Conservation (phyloP, 1,140 invertebrate genomes). For the Leptinotarsa texana region DNA sequence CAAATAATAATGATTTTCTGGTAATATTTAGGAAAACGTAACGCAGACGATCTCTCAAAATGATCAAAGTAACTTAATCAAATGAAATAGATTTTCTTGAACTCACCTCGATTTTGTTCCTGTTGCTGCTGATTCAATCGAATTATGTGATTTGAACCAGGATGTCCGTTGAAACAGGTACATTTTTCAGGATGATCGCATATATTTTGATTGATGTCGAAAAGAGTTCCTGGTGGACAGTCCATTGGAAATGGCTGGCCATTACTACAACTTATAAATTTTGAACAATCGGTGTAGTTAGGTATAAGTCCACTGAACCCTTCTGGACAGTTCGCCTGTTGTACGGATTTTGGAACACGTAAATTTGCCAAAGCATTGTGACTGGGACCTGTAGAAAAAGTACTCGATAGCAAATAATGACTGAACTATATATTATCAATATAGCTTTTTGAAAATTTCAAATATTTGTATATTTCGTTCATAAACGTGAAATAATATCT, state of each 20-base stretch:
- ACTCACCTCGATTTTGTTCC: background rate
- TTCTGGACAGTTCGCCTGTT: conserved; percentile 54
- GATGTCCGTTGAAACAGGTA: conserved; percentile 49
- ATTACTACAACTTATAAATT: conserved; percentile 68
- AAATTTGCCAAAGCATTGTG: conserved; percentile 5
- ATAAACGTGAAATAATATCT: too few relatives aligned
- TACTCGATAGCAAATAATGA: too few relatives aligned
- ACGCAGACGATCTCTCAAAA: too few relatives aligned
- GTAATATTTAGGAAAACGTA: too few relatives aligned
- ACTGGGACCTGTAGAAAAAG: conserved; percentile 4
- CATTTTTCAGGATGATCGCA: conserved; percentile 69
- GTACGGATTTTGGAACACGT: conserved; percentile 14
- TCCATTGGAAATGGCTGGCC: conserved; percentile 62
- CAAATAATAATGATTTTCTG: too few relatives aligned
- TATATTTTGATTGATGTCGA: conserved; percentile 60
- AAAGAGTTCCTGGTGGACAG: conserved; percentile 70
- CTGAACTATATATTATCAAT: too few relatives aligned
- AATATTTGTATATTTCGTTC: too few relatives aligned
- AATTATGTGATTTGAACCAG: background rate
- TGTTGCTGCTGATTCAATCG: background rate
- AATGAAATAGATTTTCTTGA: too few relatives aligned
- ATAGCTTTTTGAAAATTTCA: too few relatives aligned
- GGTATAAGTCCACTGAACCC: conserved; percentile 62
- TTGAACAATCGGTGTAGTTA: conserved; percentile 66
- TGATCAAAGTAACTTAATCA: too few relatives aligned